Conservation (phyloP, 2,113 vertebrate species). For the Acanthochromis polyacanthus region DNA sequence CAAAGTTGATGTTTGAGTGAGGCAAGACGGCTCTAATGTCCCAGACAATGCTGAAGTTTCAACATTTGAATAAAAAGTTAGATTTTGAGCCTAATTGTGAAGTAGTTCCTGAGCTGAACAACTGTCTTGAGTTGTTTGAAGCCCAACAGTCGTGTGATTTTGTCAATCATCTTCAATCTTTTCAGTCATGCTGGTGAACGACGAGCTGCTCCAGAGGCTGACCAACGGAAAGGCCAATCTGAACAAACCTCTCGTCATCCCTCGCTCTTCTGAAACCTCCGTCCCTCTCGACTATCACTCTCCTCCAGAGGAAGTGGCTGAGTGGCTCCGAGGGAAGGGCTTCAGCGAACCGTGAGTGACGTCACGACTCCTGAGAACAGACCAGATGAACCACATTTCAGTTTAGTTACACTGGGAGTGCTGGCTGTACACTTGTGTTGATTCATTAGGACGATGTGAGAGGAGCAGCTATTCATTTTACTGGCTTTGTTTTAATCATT, state of each 20-base stretch:
- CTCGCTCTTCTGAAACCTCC: constrained; percentile 81
- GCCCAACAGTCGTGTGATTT: neutral
- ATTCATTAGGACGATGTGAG: neutral
- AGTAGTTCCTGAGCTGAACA: neutral
- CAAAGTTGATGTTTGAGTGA: neutral
- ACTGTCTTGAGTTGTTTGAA: neutral
- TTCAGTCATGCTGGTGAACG: constrained; percentile 85
- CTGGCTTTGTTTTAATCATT: neutral
- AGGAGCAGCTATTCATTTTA: neutral
- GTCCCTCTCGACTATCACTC: constrained; percentile 84
- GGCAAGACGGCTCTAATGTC: neutral
- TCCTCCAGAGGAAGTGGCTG: constrained; percentile 82
- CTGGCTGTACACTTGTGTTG: neutral
- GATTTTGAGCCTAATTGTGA: neutral
- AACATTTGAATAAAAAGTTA: no score
- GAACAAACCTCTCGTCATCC: constrained; percentile 83
- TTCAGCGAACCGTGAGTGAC: constrained; percentile 85
- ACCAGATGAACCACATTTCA: neutral
- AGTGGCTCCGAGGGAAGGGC: constrained; percentile 90
- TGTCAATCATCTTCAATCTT: neutral
- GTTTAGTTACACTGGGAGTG: neutral
- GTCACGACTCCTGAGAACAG: neutral
- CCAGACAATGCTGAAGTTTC: no score
- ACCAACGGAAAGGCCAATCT: constrained; percentile 80
- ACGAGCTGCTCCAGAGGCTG: constrained; percentile 85